Base-by-base conservation (phyloP, 2,888 invertebrate species). In the Petrolisthes cinctipes region DNA sequence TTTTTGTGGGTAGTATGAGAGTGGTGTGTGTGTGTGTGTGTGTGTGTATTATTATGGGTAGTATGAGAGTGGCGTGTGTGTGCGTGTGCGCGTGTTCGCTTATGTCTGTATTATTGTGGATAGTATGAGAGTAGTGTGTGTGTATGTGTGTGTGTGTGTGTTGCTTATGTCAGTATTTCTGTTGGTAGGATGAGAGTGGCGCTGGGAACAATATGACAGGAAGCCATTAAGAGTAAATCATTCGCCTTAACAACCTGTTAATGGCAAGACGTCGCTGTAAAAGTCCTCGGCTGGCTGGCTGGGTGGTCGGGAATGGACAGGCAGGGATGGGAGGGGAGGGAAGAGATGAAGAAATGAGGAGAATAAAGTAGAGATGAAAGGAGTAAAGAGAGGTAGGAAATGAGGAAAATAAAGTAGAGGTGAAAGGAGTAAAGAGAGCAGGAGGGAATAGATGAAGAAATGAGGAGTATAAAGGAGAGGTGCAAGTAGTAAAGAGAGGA, bases 191-290 rank as follows among this genome's bases (percentile, higher is more conserved):
- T 11, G 71, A 71, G 71, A 71, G 71, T 71, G 71, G 71, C 6
- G 11, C n/a, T n/a, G 71, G 71, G 71, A 37, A 71, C 71, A 71
- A 71, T 71, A 71, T 20, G 71, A 71, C 71, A 71, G 71, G 71
- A 71, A 71, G 71, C 14, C 71, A 71, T 71, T 71, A 71, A 71
- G 71, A 71, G 71, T 71, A 71, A 71, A 71, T 71, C 71, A 71
- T 71, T 71, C 71, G 71, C 71, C 71, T 71, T 71, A 71, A 71
- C n/a, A 71, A 71, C 71, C 71, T 71, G 71, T 71, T 71, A 71
- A 71, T 71, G 71, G 71, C 71, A 71, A 71, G 71, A n/a, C 20
- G 71, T 14, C 6, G 71, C n/a, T n/a, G 37, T 11, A 71, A 71
- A 11, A 71, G 71, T 71, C 71, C 37, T 37, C 37, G 37, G 37